These are phyloP conservation scores for Labeo calbasu DNA, from an alignment of 2,797 vertebrate genomes.

Conservation along the genomic window DNA sequence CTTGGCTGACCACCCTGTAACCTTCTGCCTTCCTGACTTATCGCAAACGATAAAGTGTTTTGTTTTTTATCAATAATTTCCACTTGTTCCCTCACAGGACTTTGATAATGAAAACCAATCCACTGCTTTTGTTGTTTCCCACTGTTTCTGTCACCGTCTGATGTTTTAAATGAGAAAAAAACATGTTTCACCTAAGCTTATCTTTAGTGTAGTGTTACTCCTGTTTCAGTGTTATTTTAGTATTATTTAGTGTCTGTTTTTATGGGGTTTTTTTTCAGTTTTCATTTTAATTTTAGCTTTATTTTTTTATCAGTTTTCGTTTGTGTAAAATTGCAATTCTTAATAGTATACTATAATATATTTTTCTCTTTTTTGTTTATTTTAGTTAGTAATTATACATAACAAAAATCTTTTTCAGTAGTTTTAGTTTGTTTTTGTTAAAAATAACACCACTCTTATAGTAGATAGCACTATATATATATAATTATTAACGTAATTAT, in stretches of 20 bases:
- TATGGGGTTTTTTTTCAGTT: neutral
- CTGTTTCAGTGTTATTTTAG: neutral
- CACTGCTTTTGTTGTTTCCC: constrained; percentile 2
- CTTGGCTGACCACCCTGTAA: neutral
- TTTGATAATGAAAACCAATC: neutral
- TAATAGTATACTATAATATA: neutral
- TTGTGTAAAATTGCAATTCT: neutral
- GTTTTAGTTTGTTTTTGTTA: neutral
- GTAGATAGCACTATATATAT: too few species aligned
- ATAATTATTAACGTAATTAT: neutral
- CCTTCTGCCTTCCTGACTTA: neutral
- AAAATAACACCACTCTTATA: too few species aligned
- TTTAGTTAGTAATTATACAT: neutral
- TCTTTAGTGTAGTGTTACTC: neutral
- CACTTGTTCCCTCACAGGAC: neutral
- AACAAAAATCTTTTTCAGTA: neutral
- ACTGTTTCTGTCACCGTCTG: neutral
- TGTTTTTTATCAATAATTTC: neutral
- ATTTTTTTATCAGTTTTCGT: neutral
- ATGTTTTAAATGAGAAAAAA: neutral
- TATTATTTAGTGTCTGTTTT: too few species aligned
- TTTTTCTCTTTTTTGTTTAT: neutral
- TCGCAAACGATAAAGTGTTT: neutral
- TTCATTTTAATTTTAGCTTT: neutral
- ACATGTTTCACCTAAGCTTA: neutral